Conservation (phyloP, 2,113 vertebrate species). For the Prunella fulvescens region DNA sequence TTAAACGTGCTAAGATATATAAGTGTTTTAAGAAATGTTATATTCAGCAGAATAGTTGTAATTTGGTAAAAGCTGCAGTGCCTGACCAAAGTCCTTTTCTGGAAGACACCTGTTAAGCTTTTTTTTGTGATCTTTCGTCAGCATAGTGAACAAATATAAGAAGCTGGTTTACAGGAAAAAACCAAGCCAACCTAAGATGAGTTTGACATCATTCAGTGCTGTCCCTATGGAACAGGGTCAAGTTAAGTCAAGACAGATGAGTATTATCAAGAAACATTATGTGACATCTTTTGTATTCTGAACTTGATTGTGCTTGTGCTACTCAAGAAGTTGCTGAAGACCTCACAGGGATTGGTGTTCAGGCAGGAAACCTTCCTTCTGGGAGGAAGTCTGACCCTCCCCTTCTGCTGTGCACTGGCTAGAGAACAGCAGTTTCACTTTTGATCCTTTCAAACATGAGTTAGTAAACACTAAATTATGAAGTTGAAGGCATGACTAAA, state of each 20-base stretch:
- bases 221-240: background rate
- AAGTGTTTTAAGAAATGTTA: conserved; percentile 23
- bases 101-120: background rate
- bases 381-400: background rate
- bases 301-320: background rate
- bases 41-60: background rate
- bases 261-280: background rate
- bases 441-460: background rate
- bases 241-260: background rate
- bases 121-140: background rate
- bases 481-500: background rate
- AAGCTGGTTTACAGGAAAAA: background rate
- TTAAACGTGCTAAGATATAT: background rate
- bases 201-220: background rate
- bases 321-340: background rate
- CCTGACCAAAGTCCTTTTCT: background rate
- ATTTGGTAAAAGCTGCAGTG: background rate
- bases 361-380: background rate
- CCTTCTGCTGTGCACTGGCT: background rate
- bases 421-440: background rate
- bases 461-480: background rate
- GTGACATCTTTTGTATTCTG: background rate
- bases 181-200: background rate
- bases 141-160: background rate
- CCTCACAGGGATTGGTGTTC: background rate